These are phyloP conservation scores for Bugulina stolonifera DNA, from an alignment of 2,888 invertebrate genomes.

Conservation along the genomic window DNA sequence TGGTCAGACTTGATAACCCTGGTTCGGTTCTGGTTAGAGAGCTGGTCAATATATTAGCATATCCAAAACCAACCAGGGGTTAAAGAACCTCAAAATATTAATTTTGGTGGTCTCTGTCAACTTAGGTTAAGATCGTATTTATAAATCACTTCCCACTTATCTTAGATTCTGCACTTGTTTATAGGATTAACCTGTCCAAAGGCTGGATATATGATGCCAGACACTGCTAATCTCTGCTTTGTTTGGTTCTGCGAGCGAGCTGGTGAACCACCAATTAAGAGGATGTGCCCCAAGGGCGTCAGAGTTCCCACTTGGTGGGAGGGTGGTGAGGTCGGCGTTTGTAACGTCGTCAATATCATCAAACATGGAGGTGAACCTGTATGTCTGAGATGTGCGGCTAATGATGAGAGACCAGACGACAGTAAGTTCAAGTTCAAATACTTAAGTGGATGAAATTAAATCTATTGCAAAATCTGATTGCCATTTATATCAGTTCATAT, in stretches of 20 bases:
- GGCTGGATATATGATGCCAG: constrained; percentile 15
- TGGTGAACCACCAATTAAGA: constrained; percentile 14
- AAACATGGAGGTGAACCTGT: constrained; percentile 23
- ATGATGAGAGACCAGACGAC: constrained; percentile 18
- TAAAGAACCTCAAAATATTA: too few relatives aligned
- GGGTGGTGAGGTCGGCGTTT: background rate
- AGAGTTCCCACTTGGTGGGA: constrained; percentile 17
- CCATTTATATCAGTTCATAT: too few relatives aligned
- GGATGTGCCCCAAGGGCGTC: constrained; percentile 16
- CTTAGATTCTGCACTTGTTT: background rate
- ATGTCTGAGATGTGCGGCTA: background rate
- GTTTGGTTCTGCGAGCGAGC: constrained; percentile 22
- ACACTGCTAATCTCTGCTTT: background rate
- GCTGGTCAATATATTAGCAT: too few relatives aligned
- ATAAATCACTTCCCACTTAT: background rate
- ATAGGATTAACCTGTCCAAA: constrained; percentile 15
- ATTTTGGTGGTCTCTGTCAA: too few relatives aligned
- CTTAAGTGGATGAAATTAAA: too few relatives aligned
- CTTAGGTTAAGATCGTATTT: background rate
- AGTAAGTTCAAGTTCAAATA: too few relatives aligned
- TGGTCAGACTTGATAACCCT: too few relatives aligned
- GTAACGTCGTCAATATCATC: constrained; percentile 6
- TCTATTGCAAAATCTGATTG: too few relatives aligned
- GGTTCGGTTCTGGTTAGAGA: too few relatives aligned
- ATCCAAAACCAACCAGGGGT: too few relatives aligned